Evolutionary conservation across 2,888 invertebrate species (phyloP).

Genomic region (Mayetiola destructor): DNA sequence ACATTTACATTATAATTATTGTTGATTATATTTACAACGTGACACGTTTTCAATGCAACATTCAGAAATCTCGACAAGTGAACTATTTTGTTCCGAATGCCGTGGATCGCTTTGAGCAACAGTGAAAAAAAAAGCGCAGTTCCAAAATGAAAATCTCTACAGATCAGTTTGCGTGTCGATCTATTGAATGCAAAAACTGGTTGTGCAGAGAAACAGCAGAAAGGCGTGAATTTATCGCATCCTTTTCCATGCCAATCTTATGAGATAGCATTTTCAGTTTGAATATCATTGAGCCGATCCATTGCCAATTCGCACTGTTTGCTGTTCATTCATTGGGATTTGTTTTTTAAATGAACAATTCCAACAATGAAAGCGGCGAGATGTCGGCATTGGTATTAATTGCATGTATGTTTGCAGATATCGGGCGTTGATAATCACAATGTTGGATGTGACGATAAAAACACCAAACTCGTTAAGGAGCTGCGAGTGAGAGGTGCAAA

Average conservation of each 20-base stretch:
- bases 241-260: conserved; percentile 5
- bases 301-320: background rate
- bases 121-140: no score
- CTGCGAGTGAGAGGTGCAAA: conserved; percentile 10
- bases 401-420: conserved; percentile 7
- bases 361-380: background rate
- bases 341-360: background rate
- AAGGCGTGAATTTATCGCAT: conserved; percentile 10
- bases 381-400: conserved; percentile 3
- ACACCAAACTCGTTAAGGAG: conserved; percentile 10
- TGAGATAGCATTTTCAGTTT: conserved; percentile 2
- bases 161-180: no score
- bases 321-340: background rate
- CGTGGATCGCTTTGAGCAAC: background rate
- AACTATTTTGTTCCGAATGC: background rate
- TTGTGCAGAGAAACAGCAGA: background rate
- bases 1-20: conserved; percentile 11
- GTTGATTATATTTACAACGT: conserved; percentile 9
- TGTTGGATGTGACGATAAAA: conserved; percentile 8
- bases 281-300: background rate
- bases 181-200: no score
- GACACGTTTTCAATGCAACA: no score
- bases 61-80: background rate
- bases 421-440: conserved; percentile 2
- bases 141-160: no score